phyloP scores from a whole-genome alignment of 2,888 invertebrate species.

The Rotaria sp. region DNA sequence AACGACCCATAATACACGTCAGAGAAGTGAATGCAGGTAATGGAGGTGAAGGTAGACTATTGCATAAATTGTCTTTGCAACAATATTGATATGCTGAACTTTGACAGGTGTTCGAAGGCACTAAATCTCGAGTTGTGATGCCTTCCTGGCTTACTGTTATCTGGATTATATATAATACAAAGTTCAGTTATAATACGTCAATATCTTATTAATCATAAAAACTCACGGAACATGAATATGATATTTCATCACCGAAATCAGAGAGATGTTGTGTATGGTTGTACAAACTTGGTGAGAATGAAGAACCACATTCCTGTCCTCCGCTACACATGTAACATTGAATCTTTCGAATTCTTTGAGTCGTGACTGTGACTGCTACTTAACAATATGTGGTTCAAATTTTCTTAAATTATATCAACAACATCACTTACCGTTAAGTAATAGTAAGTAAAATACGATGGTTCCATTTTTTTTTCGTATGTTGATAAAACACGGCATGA shows the following conservation, averaged over 20 bases:
- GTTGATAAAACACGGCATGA: too few species aligned
- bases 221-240: background rate
- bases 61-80: background rate
- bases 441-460: background rate
- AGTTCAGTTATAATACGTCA: background rate
- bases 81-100: background rate
- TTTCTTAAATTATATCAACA: background rate
- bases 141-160: background rate
- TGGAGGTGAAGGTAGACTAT: background rate
- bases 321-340: background rate
- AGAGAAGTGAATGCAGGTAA: background rate
- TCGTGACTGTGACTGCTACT: background rate
- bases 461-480: background rate
- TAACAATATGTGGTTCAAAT: background rate
- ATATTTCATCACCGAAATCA: background rate
- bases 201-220: background rate
- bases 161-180: background rate
- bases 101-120: background rate
- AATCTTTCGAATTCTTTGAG: background rate
- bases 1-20: background rate
- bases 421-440: background rate
- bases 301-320: background rate
- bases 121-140: background rate
- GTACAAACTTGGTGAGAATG: background rate
- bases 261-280: background rate